Percentiles rank a stretch among this genome's conserved stretches.
phyloP scores from a whole-genome alignment of 2,797 vertebrate genomes.

The Enteromius fasciolatus region DNA sequence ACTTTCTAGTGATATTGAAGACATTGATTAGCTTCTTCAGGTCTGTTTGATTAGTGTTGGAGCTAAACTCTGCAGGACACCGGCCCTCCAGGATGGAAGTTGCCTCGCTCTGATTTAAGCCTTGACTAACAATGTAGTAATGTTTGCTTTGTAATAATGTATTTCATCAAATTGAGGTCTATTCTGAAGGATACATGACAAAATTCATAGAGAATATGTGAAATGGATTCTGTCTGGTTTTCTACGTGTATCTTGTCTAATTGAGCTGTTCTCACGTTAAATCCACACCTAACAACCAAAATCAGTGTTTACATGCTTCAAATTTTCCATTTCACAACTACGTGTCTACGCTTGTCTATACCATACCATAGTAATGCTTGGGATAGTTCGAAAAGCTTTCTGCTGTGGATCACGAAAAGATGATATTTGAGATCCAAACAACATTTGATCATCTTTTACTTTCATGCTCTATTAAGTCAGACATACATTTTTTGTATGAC shows the following conservation, averaged over 20 bases:
- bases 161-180: neutral
- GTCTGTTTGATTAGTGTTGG: too few species aligned
- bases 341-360: conserved; percentile 2
- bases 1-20: too few species aligned
- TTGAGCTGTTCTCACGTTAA: neutral
- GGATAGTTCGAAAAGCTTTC: neutral
- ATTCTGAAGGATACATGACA: neutral
- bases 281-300: conserved; percentile 14
- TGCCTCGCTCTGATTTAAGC: neutral
- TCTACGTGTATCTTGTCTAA: neutral
- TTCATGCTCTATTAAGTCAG: neutral
- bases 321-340: conserved; percentile 1
- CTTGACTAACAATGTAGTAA: neutral
- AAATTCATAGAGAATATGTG: neutral
- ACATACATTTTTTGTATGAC: neutral
- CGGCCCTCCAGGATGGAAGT: too few species aligned
- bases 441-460: neutral
- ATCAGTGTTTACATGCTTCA: conserved; percentile 18
- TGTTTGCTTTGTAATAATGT: neutral
- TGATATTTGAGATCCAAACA: neutral
- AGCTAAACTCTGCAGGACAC: too few species aligned
- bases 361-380: neutral
- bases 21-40: too few species aligned
- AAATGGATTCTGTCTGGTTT: neutral
- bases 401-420: neutral